Percentiles rank a stretch among this genome's conserved stretches.
phyloP scores from a whole-genome alignment of 2,113 vertebrate genomes.

The Brachionichthys hirsutus region DNA sequence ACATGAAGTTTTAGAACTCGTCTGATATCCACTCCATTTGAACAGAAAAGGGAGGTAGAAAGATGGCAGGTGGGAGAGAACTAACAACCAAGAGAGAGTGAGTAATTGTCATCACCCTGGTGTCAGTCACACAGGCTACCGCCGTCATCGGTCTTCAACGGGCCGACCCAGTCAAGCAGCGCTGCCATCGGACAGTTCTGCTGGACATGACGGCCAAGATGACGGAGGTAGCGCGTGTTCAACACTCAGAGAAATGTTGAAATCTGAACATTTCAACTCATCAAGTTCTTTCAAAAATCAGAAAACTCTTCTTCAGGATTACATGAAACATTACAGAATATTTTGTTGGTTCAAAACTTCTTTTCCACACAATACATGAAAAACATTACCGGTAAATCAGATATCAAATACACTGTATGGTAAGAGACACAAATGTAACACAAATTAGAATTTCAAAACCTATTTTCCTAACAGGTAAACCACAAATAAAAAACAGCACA shows the following conservation, averaged over 20 bases:
- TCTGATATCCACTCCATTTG: constrained; percentile 99
- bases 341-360: neutral
- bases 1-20: constrained; percentile 90
- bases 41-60: constrained; percentile 99
- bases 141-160: constrained; percentile 38
- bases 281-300: constrained; percentile 4
- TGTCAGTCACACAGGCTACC: constrained; percentile 62
- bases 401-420: neutral
- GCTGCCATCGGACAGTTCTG: constrained; percentile 46
- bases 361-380: neutral
- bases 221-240: constrained; percentile 31
- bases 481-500: neutral
- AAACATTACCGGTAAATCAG: neutral
- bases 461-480: neutral
- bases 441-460: neutral
- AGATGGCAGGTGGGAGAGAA: constrained; percentile 93
- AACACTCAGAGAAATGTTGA: constrained; percentile 15
- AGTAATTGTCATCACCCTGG: constrained; percentile 83
- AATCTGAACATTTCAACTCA: neutral
- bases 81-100: constrained; percentile 96
- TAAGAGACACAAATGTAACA: neutral
- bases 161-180: constrained; percentile 38
- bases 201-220: constrained; percentile 36
- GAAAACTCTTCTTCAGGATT: neutral
- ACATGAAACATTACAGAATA: neutral